Percentiles rank a stretch among this genome's conserved stretches.
Evolutionary conservation across 1,140 invertebrate species (phyloP).

Genomic region (Scaptomyza montana): DNA sequence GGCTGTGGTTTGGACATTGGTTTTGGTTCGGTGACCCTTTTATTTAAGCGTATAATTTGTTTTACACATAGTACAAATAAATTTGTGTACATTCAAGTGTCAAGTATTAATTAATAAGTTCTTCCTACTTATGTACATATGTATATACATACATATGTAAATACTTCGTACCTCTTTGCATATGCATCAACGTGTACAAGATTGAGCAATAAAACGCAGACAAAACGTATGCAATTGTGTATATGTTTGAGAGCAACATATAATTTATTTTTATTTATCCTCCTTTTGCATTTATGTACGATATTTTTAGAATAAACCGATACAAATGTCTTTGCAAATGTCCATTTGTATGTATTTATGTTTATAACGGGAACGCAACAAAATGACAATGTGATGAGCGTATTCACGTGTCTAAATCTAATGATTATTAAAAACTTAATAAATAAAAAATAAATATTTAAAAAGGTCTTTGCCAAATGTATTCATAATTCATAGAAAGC

Average conservation of each 20-base stretch:
- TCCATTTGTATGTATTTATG: conserved; percentile 6
- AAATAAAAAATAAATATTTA: too few species aligned
- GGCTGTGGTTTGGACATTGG: conserved; percentile 24
- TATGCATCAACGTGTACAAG: conserved; percentile 1
- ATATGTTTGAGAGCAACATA: conserved; percentile 14
- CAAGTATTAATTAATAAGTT: not conserved
- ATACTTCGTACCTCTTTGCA: too few species aligned
- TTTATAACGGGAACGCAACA: not conserved
- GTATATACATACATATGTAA: not conserved
- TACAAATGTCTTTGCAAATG: conserved; percentile 4
- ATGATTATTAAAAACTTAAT: too few species aligned
- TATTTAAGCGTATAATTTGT: not conserved
- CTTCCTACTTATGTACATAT: not conserved
- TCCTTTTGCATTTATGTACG: conserved; percentile 23
- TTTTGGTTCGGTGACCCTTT: conserved; percentile 10
- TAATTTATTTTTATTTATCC: conserved; percentile 19
- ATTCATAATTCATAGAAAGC: not conserved
- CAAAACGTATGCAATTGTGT: conserved; percentile 15
- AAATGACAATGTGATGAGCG: too few species aligned
- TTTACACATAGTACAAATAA: not conserved
- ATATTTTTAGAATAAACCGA: conserved; percentile 35
- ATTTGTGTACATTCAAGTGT: too few species aligned
- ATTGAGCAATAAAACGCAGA: conserved; percentile 4
- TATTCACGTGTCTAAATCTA: too few species aligned
- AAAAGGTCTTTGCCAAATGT: too few species aligned